Evolutionary conservation across 2,888 invertebrate species (phyloP), one percentile per base, ranked within the genome.

Genomic region (Leptura quadrifasciata): DNA sequence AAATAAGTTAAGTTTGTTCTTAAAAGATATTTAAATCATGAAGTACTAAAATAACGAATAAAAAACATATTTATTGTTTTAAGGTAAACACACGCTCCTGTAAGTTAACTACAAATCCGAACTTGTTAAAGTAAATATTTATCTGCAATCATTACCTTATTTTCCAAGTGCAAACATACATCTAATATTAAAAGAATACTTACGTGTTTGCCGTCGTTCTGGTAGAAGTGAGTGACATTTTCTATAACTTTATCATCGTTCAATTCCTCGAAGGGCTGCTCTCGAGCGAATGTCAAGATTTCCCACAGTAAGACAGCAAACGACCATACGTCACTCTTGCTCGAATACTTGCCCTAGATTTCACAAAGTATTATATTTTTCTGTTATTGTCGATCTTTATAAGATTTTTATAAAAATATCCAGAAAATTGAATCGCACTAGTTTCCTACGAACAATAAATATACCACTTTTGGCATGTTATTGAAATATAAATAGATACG

Each of bases 301-400:
- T 97, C 96, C 96, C 96, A 97, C 79, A 96, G 91, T 67, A 96
- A 94, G 74, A 96, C 95, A 60, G 95, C 96, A 87, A 96, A 96
- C 71, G 96, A 93, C 96, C 96, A 97, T 60, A 96, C 96, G 90
- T 96, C 96, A 82, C 95, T 95, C 88, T 95, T 95, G 67, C 94
- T 93, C 47, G 95, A 93, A 88, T 94, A 96, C 89, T 95, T 95
- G 69, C 94, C 95, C 95, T 96, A 89, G 18, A 52, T 24, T 24
- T 39, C 31, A 63, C 2, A 90, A 86, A n/a, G 15, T 17, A 67
- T 54, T 55, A 65, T n/a, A 52, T 67, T 67, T 54, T 58, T 17
- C 31, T 52, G 58, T 47, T 35, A 67, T 64, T 55, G n/a, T 47
- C 24, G 54, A 8, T 15, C 1, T 18, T 18, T 15, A n/a, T n/a